Conservation (phyloP, 2,888 invertebrate species). For the Drosophila anomalata region DNA sequence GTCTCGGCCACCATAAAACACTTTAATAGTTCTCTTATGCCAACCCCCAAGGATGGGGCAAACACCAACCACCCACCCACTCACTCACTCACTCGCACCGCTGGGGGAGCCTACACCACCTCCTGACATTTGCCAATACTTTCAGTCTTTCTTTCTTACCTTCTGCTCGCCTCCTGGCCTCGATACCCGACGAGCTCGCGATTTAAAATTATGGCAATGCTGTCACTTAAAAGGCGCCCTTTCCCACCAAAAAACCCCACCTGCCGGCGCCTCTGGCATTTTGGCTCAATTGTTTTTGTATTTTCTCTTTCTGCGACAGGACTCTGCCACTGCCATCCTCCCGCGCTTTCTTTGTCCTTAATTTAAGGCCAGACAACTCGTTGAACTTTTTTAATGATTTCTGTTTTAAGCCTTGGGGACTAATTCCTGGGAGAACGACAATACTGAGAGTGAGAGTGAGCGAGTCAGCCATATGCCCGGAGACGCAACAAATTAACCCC, state of each 20-base stretch:
- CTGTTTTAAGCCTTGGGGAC: conserved; percentile 74
- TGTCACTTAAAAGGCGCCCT: conserved; percentile 62
- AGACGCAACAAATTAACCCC: conserved; percentile 76
- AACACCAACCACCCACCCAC: not conserved
- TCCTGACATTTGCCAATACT: conserved; percentile 58
- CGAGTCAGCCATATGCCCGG: conserved; percentile 65
- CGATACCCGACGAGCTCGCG: conserved; percentile 49
- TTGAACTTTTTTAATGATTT: conserved; percentile 73
- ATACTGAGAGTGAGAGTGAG: not conserved
- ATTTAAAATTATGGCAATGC: conserved; percentile 74
- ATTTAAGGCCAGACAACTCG: conserved; percentile 72
- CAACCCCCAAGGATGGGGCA: conserved; percentile 29
- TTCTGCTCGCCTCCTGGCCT: conserved; percentile 5
- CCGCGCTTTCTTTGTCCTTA: conserved; percentile 54
- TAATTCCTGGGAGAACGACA: conserved; percentile 61
- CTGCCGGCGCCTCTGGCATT: conserved; percentile 52
- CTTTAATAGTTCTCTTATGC: conserved; percentile 82
- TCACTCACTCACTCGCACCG: not conserved
- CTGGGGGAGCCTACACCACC: conserved; percentile 17
- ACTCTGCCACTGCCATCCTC: not conserved
- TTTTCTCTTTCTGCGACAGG: conserved; percentile 14
- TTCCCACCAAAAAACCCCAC: conserved; percentile 14
- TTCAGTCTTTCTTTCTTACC: conserved; percentile 36
- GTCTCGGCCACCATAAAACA: conserved; percentile 84
- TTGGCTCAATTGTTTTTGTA: conserved; percentile 34